Base-by-base conservation (phyloP, 2,888 invertebrate species). In the Apeira syringaria region DNA sequence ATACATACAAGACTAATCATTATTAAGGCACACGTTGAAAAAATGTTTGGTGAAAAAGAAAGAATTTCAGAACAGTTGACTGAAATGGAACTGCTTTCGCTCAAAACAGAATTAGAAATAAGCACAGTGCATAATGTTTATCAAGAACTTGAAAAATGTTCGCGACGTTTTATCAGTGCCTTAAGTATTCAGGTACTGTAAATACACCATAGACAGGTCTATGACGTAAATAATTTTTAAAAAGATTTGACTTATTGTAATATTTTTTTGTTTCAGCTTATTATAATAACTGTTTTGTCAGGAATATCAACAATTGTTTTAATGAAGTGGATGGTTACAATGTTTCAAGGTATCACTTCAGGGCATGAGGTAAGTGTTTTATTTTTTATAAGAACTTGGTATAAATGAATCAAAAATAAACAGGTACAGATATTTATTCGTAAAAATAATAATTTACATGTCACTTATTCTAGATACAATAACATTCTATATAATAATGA, bases 121-220 rank as follows among this genome's bases (percentile, higher is more conserved):
- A 64, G 50, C 46, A 65, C 73, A 17, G 48, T 81, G 42, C 80
- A 82, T 44, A 64, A 61, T 48, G 64, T 64, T 5, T 85, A 83
- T 50, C 80, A 77, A 48, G 49, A 67, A 37, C 59, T 85, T 46
- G 69, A 81, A 49, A 73, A 73, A 49, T 74, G 73, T 49, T 62
- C 79, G 1, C 67, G 70, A 26, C 61, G 73, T 53, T 64, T 82
- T 1, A 83, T 77, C 50, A 59, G 59, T 13, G 48, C 72, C 11
- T 77, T 84, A 68, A 72, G 66, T 60, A 59, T 80, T 27, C 71
- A 79, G 65, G 84, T 85, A 69, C 57, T 63, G 54, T 7, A 4
- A 20, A 20, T 7, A 7, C 2, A 20, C 7, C 7, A 1, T 20
- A 6, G 7, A 7, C 7, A 20, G 2, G 20, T 51, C 35, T 33